A percentile compares a stretch with the other conserved stretches of the same genome.
Evolutionary conservation across 2,113 vertebrate genomes (phyloP).

Genomic region (Macroglossus sobrinus): DNA sequence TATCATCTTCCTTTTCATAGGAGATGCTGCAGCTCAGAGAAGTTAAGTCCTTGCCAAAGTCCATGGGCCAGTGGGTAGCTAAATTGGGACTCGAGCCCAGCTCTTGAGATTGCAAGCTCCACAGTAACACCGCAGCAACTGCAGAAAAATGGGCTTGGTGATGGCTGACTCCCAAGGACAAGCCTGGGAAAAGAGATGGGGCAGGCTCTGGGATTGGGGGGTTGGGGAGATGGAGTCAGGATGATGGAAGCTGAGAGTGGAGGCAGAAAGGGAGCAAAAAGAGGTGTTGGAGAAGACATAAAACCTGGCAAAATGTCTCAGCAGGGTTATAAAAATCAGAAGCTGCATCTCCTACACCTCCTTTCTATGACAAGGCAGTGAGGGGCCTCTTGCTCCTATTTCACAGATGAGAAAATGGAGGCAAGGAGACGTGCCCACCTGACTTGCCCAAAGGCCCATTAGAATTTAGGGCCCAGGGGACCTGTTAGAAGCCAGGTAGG

Average conservation of each 20-base stretch:
- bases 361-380: neutral
- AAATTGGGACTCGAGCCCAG: neutral
- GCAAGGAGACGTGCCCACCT: neutral
- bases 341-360: neutral
- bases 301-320: neutral
- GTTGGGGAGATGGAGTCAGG: neutral
- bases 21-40: neutral
- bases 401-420: neutral
- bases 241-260: neutral
- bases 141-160: neutral
- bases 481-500: neutral
- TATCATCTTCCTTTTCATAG: neutral
- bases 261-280: neutral
- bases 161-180: neutral
- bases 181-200: neutral
- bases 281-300: neutral
- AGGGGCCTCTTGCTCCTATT: neutral
- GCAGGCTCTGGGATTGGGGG: too few species aligned
- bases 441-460: neutral
- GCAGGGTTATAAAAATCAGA: neutral
- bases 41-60: slow-evolving; percentile 5
- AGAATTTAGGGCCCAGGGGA: neutral
- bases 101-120: neutral
- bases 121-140: neutral
- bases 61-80: neutral